Evolutionary conservation across 2,113 vertebrate species (phyloP), one percentile per base, ranked within the genome.

Genomic region (Menura novaehollandiae): DNA sequence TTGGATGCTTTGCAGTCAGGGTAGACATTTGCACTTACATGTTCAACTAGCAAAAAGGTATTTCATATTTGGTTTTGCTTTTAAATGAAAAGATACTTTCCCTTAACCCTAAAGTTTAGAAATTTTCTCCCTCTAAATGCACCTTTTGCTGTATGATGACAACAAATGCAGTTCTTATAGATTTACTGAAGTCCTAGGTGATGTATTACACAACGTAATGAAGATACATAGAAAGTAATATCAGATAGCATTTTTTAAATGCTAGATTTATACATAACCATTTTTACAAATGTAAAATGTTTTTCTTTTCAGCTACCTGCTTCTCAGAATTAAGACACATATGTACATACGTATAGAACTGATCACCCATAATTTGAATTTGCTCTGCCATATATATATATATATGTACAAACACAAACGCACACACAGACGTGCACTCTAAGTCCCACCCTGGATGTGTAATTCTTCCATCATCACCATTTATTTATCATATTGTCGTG

Each of bases 11-110:
- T 73, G 32, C 67, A 92, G 91, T 67, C 78, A 95, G 67, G 47
- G 87, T 44, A 91, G 94, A 92, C 66, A 89, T 91, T 77, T 66
- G 64, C 90, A 93, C 96, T 89, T 95, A 69, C 91, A 86, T 32
- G 33, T 51, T 80, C 47, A 62, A 44, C 62, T 87, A 87, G 53
- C 32, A 62, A 97, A 97, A 97, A 15, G 28, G 47, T 27, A 58
- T 69, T 97, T 90, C 44, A 37, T 89, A 83, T 88, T 95, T 93
- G 59, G 15, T 92, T 73, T 55, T 81, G 87, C 46, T 91, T 96
- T 81, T 30, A 83, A 88, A 75, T 58, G 23, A 88, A 90, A 93
- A 58, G 8, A n/a, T 35, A 79, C 7, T 89, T 92, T 76, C 51
- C 41, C 94, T 85, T 79, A 95, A 82, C 37, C 8, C 44, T 17